phyloP scores from a whole-genome alignment of 2,113 vertebrate genomes.

The Cottus gobio region DNA sequence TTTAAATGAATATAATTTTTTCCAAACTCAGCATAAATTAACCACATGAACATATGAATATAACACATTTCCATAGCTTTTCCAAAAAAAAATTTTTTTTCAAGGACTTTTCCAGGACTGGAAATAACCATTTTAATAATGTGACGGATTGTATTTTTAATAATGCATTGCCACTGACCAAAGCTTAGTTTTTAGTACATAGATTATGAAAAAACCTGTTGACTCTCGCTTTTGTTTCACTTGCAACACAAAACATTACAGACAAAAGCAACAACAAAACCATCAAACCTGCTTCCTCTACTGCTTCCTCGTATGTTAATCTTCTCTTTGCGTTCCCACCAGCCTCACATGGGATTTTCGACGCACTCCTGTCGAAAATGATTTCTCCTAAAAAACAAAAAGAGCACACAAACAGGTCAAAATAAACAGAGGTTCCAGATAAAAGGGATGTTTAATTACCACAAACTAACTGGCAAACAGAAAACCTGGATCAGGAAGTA shows the following conservation, averaged over 20 bases:
- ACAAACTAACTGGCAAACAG: neutral
- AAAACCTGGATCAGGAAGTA: neutral
- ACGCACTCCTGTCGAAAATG: slow-evolving; percentile 58
- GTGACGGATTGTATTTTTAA: too few relatives aligned
- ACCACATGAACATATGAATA: too few relatives aligned
- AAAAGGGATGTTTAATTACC: neutral
- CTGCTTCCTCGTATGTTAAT: slow-evolving; percentile 79
- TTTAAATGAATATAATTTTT: too few relatives aligned
- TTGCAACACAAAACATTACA: neutral
- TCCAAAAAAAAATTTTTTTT: too few relatives aligned
- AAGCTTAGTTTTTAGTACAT: too few relatives aligned
- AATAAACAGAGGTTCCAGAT: neutral
- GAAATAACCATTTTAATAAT: too few relatives aligned
- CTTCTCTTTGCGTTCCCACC: slow-evolving; percentile 1
- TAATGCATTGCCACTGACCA: too few relatives aligned
- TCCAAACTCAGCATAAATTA: too few relatives aligned
- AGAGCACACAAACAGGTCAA: neutral
- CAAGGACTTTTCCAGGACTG: too few relatives aligned
- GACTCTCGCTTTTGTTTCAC: neutral
- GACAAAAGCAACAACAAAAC: neutral
- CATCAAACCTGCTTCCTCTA: slow-evolving; percentile 74
- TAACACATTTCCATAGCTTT: too few relatives aligned
- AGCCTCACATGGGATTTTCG: neutral
- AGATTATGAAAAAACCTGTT: neutral
- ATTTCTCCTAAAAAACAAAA: slow-evolving; percentile 53